Conservation (phyloP, 2,113 vertebrate genomes). For the Clarias magur region DNA sequence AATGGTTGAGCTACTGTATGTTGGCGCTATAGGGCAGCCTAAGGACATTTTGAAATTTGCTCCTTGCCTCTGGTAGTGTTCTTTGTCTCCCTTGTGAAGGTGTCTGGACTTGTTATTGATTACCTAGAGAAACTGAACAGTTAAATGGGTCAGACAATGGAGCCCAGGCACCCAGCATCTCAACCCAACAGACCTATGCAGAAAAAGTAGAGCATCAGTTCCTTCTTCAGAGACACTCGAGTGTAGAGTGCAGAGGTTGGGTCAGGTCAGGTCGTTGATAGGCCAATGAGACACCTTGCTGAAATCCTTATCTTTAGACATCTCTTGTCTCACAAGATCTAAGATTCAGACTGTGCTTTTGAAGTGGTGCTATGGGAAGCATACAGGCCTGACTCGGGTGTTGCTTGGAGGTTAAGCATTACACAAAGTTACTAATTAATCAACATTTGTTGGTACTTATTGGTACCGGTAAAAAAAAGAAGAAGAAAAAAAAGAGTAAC, state of each 20-base stretch:
- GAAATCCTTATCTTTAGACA: not conserved
- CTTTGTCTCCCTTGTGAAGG: not conserved
- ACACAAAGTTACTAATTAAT: not conserved
- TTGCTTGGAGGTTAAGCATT: not conserved
- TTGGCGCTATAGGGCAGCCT: not conserved
- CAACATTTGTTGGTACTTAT: not conserved
- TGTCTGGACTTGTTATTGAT: conserved; percentile 33
- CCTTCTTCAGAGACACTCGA: not conserved
- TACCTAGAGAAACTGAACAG: conserved; percentile 21
- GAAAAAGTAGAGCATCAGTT: conserved; percentile 33
- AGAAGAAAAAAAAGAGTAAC: not conserved
- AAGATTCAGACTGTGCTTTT: not conserved
- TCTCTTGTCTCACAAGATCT: not conserved
- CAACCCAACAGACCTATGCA: conserved; percentile 28
- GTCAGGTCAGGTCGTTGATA: not conserved
- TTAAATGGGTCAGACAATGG: conserved; percentile 39
- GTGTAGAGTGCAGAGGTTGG: not conserved
- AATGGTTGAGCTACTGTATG: not conserved
- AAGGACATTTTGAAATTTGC: conserved; percentile 26
- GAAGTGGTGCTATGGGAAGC: not conserved
- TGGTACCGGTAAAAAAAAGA: not conserved
- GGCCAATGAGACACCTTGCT: not conserved
- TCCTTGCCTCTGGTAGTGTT: conserved; percentile 13
- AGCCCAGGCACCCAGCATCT: conserved; percentile 25
- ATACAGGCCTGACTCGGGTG: not conserved